phyloP scores from a whole-genome alignment of 2,797 vertebrate species.

The Sibirionetta formosa region DNA sequence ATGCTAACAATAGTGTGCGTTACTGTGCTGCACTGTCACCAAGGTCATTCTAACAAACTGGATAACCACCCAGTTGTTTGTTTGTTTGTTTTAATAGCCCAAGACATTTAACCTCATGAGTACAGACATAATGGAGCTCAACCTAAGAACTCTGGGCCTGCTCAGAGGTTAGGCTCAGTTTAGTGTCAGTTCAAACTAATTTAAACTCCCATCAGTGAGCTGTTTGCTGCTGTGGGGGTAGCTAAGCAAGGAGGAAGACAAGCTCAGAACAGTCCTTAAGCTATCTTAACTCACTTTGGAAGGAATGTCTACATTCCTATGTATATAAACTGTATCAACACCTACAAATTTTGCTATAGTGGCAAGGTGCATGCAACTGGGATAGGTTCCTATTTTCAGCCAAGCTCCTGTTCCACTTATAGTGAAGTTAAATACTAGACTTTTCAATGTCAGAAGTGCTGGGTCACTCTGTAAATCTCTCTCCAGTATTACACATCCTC shows the following conservation, averaged over 20 bases:
- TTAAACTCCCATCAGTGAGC: neutral
- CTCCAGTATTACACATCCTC: neutral
- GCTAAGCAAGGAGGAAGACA: neutral
- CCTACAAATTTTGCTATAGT: neutral
- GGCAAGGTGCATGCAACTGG: neutral
- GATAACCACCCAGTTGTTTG: neutral
- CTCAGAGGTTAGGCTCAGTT: conserved; percentile 57
- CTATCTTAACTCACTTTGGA: neutral
- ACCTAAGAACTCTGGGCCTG: neutral
- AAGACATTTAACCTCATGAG: neutral
- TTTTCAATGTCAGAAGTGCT: neutral
- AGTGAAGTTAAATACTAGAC: neutral
- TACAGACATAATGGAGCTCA: neutral
- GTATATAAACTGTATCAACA: neutral
- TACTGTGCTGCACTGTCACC: conserved; percentile 15
- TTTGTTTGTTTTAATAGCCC: neutral
- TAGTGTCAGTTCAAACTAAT: conserved; percentile 44
- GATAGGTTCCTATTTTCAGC: neutral
- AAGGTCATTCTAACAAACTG: neutral
- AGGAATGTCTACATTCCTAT: neutral
- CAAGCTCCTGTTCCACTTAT: neutral
- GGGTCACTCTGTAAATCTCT: neutral
- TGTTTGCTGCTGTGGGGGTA: conserved; percentile 4
- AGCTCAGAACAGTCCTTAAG: neutral
- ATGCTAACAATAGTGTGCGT: neutral